Conservation (phyloP, 2,113 vertebrate species). For the Rhinoptilus africanus region DNA sequence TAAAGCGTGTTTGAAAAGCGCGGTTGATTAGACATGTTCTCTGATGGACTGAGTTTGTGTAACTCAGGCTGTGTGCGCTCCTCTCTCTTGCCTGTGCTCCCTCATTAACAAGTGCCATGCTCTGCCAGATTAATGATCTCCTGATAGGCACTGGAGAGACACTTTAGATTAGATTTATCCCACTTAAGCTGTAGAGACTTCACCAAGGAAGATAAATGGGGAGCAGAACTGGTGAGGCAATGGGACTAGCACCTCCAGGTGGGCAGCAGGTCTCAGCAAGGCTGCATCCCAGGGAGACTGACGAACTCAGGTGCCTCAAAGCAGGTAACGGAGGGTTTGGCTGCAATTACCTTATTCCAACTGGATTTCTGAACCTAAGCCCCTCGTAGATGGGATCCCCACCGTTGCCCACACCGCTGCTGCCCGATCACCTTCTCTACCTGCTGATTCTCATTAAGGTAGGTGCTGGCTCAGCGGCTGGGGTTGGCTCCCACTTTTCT, state of each 20-base stretch:
- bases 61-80: neutral
- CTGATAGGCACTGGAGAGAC: neutral
- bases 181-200: neutral
- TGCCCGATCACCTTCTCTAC: neutral
- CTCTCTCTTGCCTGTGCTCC: neutral
- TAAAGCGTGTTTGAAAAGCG: neutral
- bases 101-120: neutral
- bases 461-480: neutral
- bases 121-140: neutral
- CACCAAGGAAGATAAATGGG: neutral
- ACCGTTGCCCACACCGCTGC: fast-evolving
- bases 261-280: neutral
- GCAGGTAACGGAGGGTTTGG: neutral
- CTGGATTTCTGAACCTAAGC: neutral
- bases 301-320: neutral
- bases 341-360: neutral
- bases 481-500: neutral
- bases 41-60: neutral
- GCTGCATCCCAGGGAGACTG: neutral
- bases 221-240: neutral
- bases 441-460: neutral
- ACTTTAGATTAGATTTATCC: neutral
- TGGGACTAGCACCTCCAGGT: neutral
- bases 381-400: neutral
- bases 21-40: neutral